phyloP scores from a whole-genome alignment of 2,888 invertebrate genomes.

The Dichetophora obliterata region DNA sequence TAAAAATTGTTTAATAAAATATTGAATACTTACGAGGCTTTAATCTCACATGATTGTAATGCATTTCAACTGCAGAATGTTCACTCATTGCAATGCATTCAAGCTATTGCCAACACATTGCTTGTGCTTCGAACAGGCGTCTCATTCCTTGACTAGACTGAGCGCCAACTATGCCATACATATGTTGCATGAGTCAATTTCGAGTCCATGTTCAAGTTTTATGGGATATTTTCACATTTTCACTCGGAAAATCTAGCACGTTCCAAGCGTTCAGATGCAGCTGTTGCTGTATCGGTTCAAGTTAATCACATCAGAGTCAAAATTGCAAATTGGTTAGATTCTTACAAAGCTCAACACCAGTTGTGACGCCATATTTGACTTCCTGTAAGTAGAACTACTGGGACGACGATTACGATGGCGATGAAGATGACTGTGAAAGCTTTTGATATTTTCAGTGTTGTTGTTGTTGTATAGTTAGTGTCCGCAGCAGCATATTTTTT shows the following conservation, averaged over 20 bases:
- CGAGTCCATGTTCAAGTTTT: background rate
- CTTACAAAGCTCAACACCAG: slow-evolving; percentile 5
- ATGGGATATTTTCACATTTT: background rate
- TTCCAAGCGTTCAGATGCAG: background rate
- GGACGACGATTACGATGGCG: background rate
- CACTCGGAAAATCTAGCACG: background rate
- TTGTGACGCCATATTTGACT: slow-evolving; percentile 5
- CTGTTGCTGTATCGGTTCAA: background rate
- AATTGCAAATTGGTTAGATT: slow-evolving; percentile 18
- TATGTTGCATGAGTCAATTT: background rate
- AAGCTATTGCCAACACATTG: no score
- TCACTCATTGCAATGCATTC: no score
- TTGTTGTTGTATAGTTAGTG: slow-evolving; percentile 46
- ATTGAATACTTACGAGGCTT: no score
- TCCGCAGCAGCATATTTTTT: slow-evolving; percentile 29
- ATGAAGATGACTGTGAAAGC: background rate
- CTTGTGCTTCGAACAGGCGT: no score
- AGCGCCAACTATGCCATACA: background rate
- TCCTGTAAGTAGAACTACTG: background rate
- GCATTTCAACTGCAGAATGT: no score
- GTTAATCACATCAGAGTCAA: slow-evolving; percentile 16
- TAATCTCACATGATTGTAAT: no score
- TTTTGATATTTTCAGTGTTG: background rate
- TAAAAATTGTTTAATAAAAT: no score
- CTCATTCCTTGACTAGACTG: background rate